Evolutionary conservation across 2,888 invertebrate genomes (phyloP).

Genomic region (Eupithecia vulgata): DNA sequence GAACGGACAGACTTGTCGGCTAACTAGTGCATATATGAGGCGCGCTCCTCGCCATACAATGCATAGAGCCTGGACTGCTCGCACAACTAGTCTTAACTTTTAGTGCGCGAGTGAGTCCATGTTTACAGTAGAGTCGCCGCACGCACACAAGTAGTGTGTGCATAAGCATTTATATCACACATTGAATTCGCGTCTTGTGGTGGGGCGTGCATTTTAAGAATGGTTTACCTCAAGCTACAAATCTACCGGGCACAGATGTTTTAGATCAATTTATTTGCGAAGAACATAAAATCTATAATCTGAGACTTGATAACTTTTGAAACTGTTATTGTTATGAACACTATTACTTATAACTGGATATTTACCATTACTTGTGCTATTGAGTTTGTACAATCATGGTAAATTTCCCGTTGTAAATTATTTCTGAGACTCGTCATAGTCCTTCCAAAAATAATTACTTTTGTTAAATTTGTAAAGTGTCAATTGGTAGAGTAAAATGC

Average conservation of each 20-base stretch:
- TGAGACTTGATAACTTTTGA: constrained; percentile 3
- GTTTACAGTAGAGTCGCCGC: no score
- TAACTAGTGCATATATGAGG: no score
- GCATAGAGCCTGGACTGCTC: no score
- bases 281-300: constrained; percentile 21
- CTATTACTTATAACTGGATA: neutral
- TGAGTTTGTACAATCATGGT: neutral
- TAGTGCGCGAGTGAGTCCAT: no score
- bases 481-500: neutral
- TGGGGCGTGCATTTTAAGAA: no score
- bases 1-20: no score
- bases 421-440: neutral
- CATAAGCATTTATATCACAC: no score
- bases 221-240: constrained; percentile 45
- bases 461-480: neutral
- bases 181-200: no score
- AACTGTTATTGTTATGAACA: neutral
- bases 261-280: constrained; percentile 43
- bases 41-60: no score
- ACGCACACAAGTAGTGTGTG: no score
- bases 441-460: neutral
- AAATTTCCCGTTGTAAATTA: neutral
- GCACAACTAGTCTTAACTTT: no score
- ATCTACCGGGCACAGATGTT: constrained; percentile 50
- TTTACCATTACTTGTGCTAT: neutral